Base-by-base conservation (phyloP, 2,888 invertebrate genomes). In the Heliconius charithonia region DNA sequence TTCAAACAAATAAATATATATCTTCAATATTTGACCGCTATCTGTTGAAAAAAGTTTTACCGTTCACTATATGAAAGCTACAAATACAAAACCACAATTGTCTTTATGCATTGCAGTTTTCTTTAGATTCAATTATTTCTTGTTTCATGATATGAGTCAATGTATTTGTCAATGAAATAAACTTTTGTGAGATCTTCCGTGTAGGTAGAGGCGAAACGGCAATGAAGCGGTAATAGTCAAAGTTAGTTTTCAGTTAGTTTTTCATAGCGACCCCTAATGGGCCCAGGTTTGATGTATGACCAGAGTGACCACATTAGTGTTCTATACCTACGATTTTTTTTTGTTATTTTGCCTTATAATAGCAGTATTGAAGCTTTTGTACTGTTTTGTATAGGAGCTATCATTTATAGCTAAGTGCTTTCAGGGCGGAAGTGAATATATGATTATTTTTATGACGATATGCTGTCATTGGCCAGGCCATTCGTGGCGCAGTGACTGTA, bases 201-300 rank as follows among this genome's bases (percentile, higher is more conserved):
- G 71, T 71, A 73, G 76, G 25, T 45, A 3, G 69, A 69, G n/a
- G 41, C 7, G 41, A 74, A 81, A 83, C 83, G 79, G 83, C 83
- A 81, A 82, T 78, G 83, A 86, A 83, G 79, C 82, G 83, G 84
- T 89, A 89, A 91, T 90, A 87, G 90, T 86, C 79, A 85, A 91
- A 91, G 90, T 88, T 88, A 90, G 90, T 88, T 88, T 88, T 88
- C 87, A 90, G 90, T 90, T 89, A 85, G 86, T 88, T 88, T 88
- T 90, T 89, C 87, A 88, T 90, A 86, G 86, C 79, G 80, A 80
- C 83, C 80, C 83, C 83, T 86, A 87, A 86, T 88, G 88, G 85
- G 84, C 84, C 80, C 83, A 85, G 85, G 83, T 88, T 86, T 89
- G 90, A 89, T 89, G 83, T 87, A 90, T 83, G 86, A 82, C 76